phyloP scores from a whole-genome alignment of 2,797 vertebrate genomes.

The Eulemur rubriventer region DNA sequence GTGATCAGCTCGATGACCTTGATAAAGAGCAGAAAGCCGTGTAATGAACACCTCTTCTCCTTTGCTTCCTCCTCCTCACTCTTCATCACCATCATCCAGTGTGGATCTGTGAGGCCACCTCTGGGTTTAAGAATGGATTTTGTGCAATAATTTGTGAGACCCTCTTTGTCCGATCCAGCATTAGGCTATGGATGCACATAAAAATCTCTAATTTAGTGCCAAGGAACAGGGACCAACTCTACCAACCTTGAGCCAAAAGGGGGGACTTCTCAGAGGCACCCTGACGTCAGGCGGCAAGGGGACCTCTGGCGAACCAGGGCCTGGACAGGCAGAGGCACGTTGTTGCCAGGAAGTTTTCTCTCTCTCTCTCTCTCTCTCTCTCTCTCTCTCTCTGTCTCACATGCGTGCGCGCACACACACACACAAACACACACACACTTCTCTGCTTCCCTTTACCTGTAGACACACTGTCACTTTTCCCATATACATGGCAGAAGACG shows the following conservation, averaged over 20 bases:
- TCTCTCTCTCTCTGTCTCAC: too few relatives aligned
- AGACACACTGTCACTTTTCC: background rate
- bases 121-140: background rate
- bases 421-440: background rate
- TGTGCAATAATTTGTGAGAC: background rate
- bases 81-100: background rate
- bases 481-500: background rate
- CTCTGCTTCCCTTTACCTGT: background rate
- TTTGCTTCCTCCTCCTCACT: background rate
- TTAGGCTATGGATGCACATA: too few relatives aligned
- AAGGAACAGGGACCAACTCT: background rate
- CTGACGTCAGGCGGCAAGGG: rapidly evolving
- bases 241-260: background rate
- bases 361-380: too few relatives aligned
- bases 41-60: rapidly evolving
- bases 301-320: rapidly evolving
- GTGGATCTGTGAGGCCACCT: background rate
- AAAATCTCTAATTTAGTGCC: background rate
- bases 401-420: too few relatives aligned
- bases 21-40: background rate
- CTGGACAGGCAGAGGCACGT: background rate
- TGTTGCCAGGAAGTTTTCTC: background rate
- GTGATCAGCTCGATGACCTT: background rate
- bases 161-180: too few relatives aligned
- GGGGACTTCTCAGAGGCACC: background rate